Percentiles rank a stretch among this genome's conserved stretches.
These are phyloP conservation scores for Pheosia tremula DNA, from an alignment of 2,888 invertebrate species.

Conservation along the genomic window DNA sequence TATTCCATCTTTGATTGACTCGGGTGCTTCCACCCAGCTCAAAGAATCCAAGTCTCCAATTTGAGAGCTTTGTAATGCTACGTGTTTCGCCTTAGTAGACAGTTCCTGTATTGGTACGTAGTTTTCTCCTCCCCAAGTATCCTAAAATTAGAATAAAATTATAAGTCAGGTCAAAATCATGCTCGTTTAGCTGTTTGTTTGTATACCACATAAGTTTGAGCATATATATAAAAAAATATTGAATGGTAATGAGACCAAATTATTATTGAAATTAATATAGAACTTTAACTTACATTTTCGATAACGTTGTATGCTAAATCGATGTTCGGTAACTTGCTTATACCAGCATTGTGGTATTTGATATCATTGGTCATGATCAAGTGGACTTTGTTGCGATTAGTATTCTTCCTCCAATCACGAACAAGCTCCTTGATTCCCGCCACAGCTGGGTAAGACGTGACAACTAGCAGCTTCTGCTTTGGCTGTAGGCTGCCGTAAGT, in stretches of 20 bases:
- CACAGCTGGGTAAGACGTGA: conserved; percentile 37
- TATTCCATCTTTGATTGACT: neutral
- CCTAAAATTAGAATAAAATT: too few relatives aligned
- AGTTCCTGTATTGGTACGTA: neutral
- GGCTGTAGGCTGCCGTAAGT: conserved; percentile 23
- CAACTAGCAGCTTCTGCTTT: conserved; percentile 32
- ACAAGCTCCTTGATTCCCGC: conserved; percentile 38
- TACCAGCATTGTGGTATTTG: conserved; percentile 16
- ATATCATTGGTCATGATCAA: conserved; percentile 30
- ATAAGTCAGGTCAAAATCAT: too few relatives aligned
- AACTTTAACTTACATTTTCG: conserved; percentile 33
- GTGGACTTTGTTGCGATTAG: conserved; percentile 29
- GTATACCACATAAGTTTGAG: too few relatives aligned
- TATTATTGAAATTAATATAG: too few relatives aligned
- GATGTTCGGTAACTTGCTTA: conserved; percentile 21
- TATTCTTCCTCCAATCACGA: conserved; percentile 37
- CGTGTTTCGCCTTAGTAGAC: neutral
- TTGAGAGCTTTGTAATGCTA: neutral
- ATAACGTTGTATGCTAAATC: conserved; percentile 35
- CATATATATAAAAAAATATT: too few relatives aligned
- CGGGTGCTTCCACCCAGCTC: neutral
- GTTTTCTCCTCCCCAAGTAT: neutral
- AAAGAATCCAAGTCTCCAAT: conserved; percentile 1
- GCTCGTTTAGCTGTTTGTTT: too few relatives aligned
- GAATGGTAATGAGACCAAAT: too few relatives aligned